These are phyloP conservation scores for Caenorhabditis sinica DNA, from an alignment of 2,888 invertebrate genomes.

Conservation along the genomic window DNA sequence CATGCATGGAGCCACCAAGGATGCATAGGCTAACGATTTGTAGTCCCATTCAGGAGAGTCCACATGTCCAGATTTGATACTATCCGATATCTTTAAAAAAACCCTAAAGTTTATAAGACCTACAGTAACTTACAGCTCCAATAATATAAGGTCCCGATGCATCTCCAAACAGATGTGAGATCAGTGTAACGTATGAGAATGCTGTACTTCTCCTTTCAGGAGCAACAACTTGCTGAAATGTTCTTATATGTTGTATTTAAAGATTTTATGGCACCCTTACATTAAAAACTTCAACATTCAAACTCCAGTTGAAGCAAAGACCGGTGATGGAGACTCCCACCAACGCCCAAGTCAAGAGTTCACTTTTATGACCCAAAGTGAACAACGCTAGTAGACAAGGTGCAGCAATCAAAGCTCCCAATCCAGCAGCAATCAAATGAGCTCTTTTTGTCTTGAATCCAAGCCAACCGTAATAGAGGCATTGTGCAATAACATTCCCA, in stretches of 20 bases:
- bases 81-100: conserved; percentile 79
- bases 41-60: conserved; percentile 64
- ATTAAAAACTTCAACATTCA: conserved; percentile 93
- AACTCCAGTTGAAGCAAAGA: conserved; percentile 97
- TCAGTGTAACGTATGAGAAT: conserved; percentile 96
- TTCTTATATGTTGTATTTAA: neutral
- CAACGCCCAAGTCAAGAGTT: conserved; percentile 85
- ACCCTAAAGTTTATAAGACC: no score
- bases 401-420: conserved; percentile 91
- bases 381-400: conserved; percentile 85
- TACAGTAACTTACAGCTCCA: conserved; percentile 87
- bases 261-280: conserved; percentile 52
- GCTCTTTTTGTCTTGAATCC: conserved; percentile 72
- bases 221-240: conserved; percentile 93
- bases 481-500: conserved; percentile 89
- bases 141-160: conserved; percentile 98
- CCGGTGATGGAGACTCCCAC: conserved; percentile 51
- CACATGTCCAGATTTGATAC: conserved; percentile 63
- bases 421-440: conserved; percentile 86
- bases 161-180: conserved; percentile 97
- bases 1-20: conserved; percentile 63
- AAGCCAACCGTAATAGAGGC: conserved; percentile 58
- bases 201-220: conserved; percentile 97
- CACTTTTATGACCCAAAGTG: conserved; percentile 59
- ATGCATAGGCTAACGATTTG: conserved; percentile 59